Evolutionary conservation across 1,140 invertebrate genomes (phyloP).

Genomic region (Lethocerus indicus): DNA sequence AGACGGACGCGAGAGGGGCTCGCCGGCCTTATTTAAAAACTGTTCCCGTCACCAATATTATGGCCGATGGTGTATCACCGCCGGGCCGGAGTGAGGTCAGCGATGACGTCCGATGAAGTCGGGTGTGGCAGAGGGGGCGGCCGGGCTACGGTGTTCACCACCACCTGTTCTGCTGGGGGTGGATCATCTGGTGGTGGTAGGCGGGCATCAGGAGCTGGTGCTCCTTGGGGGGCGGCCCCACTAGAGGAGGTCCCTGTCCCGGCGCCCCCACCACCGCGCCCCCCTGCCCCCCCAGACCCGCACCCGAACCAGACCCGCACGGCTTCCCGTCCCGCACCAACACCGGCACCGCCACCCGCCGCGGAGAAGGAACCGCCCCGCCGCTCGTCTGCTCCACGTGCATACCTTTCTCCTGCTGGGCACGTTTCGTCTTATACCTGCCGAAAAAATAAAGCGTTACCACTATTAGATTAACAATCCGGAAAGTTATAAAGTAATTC

Average conservation of each 20-base stretch:
- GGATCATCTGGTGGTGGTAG: no score
- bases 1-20: no score
- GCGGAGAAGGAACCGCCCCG: constrained; percentile 51
- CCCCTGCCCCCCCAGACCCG: no score
- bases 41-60: no score
- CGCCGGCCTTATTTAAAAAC: no score
- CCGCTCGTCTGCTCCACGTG: constrained; percentile 26
- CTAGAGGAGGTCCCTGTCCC: no score
- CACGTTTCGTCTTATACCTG: constrained; percentile 84
- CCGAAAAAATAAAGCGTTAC: constrained; percentile 12
- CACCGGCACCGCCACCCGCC: constrained; percentile 82
- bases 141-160: no score
- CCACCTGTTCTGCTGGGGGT: no score
- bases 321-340: constrained; percentile 85
- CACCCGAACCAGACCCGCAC: constrained; percentile 33
- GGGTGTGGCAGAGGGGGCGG: neutral
- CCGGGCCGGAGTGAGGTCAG: neutral
- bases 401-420: constrained; percentile 71
- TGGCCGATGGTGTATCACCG: neutral
- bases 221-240: no score
- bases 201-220: no score
- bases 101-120: neutral
- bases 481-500: no score
- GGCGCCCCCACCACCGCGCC: no score
- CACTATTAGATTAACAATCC: neutral